A percentile compares a stretch with the other conserved stretches of the same genome.
Conservation (phyloP, 2,888 invertebrate genomes). For the Scelioninae gen. 2 region DNA sequence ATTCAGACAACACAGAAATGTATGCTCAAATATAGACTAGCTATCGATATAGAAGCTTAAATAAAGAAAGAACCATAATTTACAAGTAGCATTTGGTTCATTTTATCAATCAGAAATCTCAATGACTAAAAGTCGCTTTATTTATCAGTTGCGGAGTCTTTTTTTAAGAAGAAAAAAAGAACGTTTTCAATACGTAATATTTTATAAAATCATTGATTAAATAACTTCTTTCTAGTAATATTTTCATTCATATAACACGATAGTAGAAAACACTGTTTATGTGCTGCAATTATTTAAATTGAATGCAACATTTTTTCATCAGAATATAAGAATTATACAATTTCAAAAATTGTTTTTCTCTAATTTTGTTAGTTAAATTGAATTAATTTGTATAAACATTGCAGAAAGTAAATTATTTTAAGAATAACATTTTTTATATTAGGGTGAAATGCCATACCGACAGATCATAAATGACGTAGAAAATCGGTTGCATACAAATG, state of each 20-base stretch:
- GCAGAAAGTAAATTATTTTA: neutral
- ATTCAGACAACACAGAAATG: neutral
- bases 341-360: no score
- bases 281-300: no score
- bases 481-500: no score
- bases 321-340: no score
- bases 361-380: no score
- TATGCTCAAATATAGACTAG: neutral
- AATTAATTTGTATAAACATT: no score
- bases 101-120: constrained; percentile 46
- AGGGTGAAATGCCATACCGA: no score
- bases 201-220: constrained; percentile 1
- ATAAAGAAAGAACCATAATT: constrained; percentile 13
- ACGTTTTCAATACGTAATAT: constrained; percentile 8
- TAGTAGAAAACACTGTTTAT: no score
- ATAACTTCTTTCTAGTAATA: constrained; percentile 5
- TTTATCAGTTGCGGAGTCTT: constrained; percentile 22
- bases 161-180: constrained; percentile 11
- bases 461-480: no score
- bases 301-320: no score
- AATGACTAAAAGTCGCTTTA: constrained; percentile 16
- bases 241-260: neutral
- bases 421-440: no score
- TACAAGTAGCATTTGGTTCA: constrained; percentile 41
- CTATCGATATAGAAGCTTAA: neutral